Evolutionary conservation across 2,113 vertebrate genomes (phyloP), one percentile per base, ranked within the genome.

Genomic region (Engystomops pustulosus): DNA sequence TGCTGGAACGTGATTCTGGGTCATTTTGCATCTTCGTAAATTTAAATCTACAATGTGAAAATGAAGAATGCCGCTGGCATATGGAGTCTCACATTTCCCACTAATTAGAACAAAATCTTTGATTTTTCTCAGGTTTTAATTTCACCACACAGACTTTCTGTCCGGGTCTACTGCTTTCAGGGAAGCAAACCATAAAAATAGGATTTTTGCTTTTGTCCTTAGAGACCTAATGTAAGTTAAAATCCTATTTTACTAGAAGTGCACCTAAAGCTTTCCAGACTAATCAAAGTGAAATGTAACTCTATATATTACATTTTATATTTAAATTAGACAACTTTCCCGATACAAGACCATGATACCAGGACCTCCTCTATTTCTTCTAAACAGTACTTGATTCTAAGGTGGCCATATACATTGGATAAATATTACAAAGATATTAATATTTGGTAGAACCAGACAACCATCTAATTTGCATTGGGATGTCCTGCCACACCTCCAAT

Each of bases 121-220:
- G 62, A 51, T 67, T 81, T 71, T 58, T 72, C 47, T 18, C 23
- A 41, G 79, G 51, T 53, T 81, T 70, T 58, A 69, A 70, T 81
- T 81, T 72, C 80, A 71, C n/a, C 47, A 6, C 3, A 12, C 68
- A 81, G 80, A 81, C 80, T 81, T 81, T 81, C 47, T 72, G 80
- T 81, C 80, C 67, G 58, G 55, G 32, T 81, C 34, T 58, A 12
- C n/a, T 58, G 47, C 34, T 55, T 81, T 70, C 47, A 10, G 79
- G 47, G 32, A 81, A 81, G 49, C 9, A 15, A 41, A 44, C 30
- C 53, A 38, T 70, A 23, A 58, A 71, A 77, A 58, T 77, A 77
- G 9, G 20, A 58, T 53, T 53, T 76, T 36, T 77, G 51, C 3
- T 34, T 60, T 25, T 65, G 27, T 18, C 30, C 27, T 65, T 17